These are phyloP conservation scores for Struthidea cinerea DNA, from an alignment of 2,113 vertebrate species.

Conservation along the genomic window DNA sequence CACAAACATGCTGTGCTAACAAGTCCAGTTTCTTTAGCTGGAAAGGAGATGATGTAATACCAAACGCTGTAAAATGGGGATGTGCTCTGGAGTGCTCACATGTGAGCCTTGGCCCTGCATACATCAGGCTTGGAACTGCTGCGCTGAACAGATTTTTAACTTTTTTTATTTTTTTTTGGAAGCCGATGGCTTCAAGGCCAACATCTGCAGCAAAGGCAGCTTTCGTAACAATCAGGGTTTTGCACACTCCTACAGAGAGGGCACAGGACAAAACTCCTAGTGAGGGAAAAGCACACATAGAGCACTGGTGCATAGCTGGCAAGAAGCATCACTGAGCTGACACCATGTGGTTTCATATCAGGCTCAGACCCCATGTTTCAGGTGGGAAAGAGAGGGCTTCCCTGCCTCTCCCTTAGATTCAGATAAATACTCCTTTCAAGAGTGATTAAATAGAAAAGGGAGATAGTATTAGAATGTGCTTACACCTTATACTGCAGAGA, in stretches of 20 bases:
- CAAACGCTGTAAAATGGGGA: not conserved
- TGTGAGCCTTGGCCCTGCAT: not conserved
- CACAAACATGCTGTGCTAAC: not conserved
- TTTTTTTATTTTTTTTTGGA: not conserved
- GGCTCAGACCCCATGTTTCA: not conserved
- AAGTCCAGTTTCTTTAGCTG: not conserved
- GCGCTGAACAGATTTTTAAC: not conserved
- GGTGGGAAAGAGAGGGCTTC: not conserved
- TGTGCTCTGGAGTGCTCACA: not conserved
- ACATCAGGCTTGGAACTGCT: not conserved
- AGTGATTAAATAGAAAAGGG: not conserved
- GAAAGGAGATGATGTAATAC: not conserved
- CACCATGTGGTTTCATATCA: not conserved
- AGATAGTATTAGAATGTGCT: not conserved
- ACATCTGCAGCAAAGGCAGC: not conserved
- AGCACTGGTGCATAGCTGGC: not conserved
- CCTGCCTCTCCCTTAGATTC: not conserved
- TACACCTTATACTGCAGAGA: not conserved
- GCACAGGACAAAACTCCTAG: not conserved
- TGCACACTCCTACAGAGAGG: fast-evolving
- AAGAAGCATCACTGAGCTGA: not conserved
- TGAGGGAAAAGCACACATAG: not conserved
- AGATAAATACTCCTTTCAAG: not conserved
- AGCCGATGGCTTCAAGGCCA: not conserved
- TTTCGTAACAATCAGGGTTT: not conserved